Percentiles rank a stretch among this genome's conserved stretches.
phyloP scores from a whole-genome alignment of 2,113 vertebrate species.

The Nanorana parkeri region DNA sequence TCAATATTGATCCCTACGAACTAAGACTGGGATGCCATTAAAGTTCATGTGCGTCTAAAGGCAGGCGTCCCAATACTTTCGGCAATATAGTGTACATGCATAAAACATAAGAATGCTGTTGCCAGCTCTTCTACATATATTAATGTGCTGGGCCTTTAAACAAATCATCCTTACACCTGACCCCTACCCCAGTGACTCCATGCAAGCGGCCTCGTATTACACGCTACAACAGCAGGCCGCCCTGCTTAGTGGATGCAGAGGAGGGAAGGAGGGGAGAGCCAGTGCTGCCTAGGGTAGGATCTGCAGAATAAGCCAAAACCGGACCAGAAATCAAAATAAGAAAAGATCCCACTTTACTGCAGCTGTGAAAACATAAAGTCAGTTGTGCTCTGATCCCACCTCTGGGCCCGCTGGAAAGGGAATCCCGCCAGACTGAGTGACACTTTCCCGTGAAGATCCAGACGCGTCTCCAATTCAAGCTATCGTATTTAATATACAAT shows the following conservation, averaged over 20 bases:
- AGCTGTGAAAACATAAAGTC: slow-evolving; percentile 52
- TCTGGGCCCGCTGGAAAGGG: slow-evolving; percentile 12
- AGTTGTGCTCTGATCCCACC: slow-evolving; percentile 32
- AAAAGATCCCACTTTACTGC: slow-evolving; percentile 49
- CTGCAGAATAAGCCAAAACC: slow-evolving; percentile 51
- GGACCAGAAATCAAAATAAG: slow-evolving; percentile 55
- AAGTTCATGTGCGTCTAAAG: too few species aligned
- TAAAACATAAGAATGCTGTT: too few species aligned
- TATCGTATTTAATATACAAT: too few species aligned
- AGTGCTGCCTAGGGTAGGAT: slow-evolving; percentile 17
- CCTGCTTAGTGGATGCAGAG: slow-evolving; percentile 6
- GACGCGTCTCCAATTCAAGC: too few species aligned
- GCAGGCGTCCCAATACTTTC: too few species aligned
- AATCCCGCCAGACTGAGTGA: slow-evolving; percentile 19
- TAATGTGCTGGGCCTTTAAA: neutral
- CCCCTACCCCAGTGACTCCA: neutral
- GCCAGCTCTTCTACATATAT: too few species aligned
- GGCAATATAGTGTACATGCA: too few species aligned
- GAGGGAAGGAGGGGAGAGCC: slow-evolving; percentile 3
- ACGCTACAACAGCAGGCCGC: slow-evolving; percentile 16
- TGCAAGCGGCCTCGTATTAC: slow-evolving; percentile 19
- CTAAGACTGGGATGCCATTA: too few species aligned
- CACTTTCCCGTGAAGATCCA: neutral
- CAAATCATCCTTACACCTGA: neutral
- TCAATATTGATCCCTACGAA: too few species aligned